Conservation (phyloP, 1,140 invertebrate genomes). For the Bathynomus jamesi region DNA sequence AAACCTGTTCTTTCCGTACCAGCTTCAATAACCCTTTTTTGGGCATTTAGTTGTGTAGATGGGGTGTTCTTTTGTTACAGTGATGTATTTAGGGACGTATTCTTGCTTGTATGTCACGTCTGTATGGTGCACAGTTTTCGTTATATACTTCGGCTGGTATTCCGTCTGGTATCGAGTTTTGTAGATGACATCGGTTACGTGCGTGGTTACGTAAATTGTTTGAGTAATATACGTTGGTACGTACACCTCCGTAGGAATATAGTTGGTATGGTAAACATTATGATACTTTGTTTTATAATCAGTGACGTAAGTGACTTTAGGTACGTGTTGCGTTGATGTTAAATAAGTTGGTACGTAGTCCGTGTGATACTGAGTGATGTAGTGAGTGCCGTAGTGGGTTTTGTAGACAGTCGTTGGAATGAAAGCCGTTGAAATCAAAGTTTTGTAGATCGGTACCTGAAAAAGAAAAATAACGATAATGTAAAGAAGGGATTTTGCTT, state of each 20-base stretch:
- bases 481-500: no score
- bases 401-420: constrained; percentile 22
- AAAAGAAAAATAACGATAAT: no score
- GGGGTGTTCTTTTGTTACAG: no score
- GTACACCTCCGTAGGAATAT: constrained; percentile 14
- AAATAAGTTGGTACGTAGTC: constrained; percentile 23
- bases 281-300: constrained; percentile 15
- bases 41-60: no score
- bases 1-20: no score
- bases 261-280: constrained; percentile 10
- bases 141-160: constrained; percentile 20
- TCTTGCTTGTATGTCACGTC: constrained; percentile 17
- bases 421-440: constrained; percentile 8
- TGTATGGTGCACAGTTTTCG: constrained; percentile 17
- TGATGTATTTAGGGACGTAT: constrained; percentile 22
- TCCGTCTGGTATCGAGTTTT: constrained; percentile 17
- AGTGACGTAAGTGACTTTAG: constrained; percentile 18
- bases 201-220: constrained; percentile 13
- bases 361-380: constrained; percentile 20
- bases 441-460: constrained; percentile 24
- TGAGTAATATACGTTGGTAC: constrained; percentile 17
- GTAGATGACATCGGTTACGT: constrained; percentile 8
- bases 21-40: no score
- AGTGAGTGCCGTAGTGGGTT: constrained; percentile 21
- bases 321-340: constrained; percentile 14